Evolutionary conservation across 2,888 invertebrate species (phyloP).

Genomic region (Xestia sexstrigata): DNA sequence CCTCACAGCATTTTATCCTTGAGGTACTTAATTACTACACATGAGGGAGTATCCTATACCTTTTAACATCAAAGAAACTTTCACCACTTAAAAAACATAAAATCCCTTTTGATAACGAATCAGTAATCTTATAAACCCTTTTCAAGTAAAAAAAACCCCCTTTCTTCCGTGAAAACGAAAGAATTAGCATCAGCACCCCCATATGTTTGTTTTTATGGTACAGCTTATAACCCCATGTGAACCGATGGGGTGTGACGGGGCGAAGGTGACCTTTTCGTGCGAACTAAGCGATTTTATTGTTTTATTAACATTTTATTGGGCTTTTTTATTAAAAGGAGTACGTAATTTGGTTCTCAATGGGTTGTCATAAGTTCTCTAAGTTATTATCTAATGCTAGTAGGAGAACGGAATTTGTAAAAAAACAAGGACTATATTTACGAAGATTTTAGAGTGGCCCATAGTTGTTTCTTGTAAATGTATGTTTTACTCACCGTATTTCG

Average conservation of each 20-base stretch:
- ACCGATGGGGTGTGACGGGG: slow-evolving; percentile 51
- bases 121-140: slow-evolving; percentile 32
- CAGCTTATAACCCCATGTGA: slow-evolving; percentile 49
- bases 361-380: slow-evolving; percentile 26
- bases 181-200: slow-evolving; percentile 35
- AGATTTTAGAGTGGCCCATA: neutral
- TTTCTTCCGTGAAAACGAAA: slow-evolving; percentile 32
- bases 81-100: slow-evolving; percentile 2
- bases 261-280: slow-evolving; percentile 60
- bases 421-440: neutral
- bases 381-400: slow-evolving; percentile 6
- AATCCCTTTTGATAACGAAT: neutral
- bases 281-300: slow-evolving; percentile 43
- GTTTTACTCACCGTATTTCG: neutral
- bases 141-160: slow-evolving; percentile 10
- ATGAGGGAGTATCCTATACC: neutral
- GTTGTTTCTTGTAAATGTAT: neutral
- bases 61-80: neutral
- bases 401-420: slow-evolving; percentile 7
- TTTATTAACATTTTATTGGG: slow-evolving; percentile 48
- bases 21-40: neutral
- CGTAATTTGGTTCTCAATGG: slow-evolving; percentile 26
- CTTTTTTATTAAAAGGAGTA: slow-evolving; percentile 51
- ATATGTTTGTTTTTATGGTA: slow-evolving; percentile 47
- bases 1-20: neutral